These are phyloP conservation scores for Calosoma granatense DNA, from an alignment of 1,140 invertebrate species.

Conservation along the genomic window DNA sequence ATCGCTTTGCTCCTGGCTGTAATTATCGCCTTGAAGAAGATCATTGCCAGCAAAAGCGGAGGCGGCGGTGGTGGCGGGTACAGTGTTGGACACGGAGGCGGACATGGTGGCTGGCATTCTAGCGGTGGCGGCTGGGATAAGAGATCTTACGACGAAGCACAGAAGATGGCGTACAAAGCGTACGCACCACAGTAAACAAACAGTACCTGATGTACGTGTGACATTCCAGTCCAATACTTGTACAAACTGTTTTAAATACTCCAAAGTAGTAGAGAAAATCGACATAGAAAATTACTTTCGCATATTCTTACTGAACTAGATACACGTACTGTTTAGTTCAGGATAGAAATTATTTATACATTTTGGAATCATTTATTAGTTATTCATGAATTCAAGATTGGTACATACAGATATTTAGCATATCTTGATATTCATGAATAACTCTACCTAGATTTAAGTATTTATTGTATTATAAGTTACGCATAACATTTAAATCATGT, in stretches of 20 bases:
- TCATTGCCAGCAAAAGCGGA: slow-evolving; percentile 52
- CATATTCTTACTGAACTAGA: not conserved
- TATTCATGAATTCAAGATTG: not conserved
- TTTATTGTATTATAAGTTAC: slow-evolving; percentile 1
- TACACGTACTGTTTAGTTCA: not conserved
- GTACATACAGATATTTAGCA: not conserved
- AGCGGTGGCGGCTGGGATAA: slow-evolving; percentile 37
- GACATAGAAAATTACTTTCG: not conserved
- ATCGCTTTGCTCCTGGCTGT: slow-evolving; percentile 64
- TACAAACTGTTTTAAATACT: slow-evolving; percentile 18
- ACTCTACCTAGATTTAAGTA: not conserved
- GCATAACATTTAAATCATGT: not conserved
- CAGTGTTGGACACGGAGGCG: slow-evolving; percentile 47
- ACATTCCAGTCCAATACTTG: slow-evolving; percentile 12
- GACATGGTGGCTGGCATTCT: slow-evolving; percentile 32
- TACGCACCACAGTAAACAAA: slow-evolving; percentile 31
- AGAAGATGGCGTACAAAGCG: slow-evolving; percentile 56
- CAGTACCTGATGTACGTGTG: slow-evolving; percentile 1
- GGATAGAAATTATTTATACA: not conserved
- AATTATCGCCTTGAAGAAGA: slow-evolving; percentile 69
- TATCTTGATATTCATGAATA: not conserved
- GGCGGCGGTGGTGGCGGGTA: slow-evolving; percentile 41
- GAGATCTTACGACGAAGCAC: slow-evolving; percentile 39
- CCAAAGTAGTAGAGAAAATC: not conserved
- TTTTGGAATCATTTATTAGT: not conserved